Conservation (phyloP, 2,888 invertebrate genomes). For the Oscheius myriophilus region DNA sequence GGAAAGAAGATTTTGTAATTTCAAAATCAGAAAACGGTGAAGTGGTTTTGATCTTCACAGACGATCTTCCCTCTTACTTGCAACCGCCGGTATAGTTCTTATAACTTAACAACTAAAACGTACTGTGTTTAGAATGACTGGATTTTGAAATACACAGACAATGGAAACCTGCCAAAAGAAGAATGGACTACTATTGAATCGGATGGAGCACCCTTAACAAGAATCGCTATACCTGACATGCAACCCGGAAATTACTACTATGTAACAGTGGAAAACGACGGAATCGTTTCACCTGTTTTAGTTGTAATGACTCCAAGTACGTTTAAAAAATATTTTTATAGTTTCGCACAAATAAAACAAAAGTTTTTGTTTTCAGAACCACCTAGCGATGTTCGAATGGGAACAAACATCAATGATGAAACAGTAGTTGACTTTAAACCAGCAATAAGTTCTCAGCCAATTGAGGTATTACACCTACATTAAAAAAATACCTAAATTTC, state of each 20-base stretch:
- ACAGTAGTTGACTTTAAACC: conserved; percentile 67
- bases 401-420: conserved; percentile 69
- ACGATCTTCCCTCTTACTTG: conserved; percentile 63
- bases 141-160: conserved; percentile 64
- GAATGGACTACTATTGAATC: conserved; percentile 61
- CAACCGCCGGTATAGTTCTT: conserved; percentile 59
- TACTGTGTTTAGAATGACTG: conserved; percentile 58
- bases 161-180: conserved; percentile 57
- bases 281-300: conserved; percentile 63
- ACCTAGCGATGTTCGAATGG: conserved; percentile 64
- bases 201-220: conserved; percentile 56
- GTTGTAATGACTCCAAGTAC: conserved; percentile 66
- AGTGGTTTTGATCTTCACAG: conserved; percentile 60
- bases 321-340: not conserved
- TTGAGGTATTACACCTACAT: conserved; percentile 31
- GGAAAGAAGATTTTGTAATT: conserved; percentile 63
- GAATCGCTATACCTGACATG: conserved; percentile 56
- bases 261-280: conserved; percentile 63
- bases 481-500: not conserved
- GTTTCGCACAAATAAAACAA: not conserved
- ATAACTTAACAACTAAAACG: conserved; percentile 8
- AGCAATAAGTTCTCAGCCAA: conserved; percentile 52
- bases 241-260: conserved; percentile 64
- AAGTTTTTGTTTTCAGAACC: conserved; percentile 51
- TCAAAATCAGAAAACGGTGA: conserved; percentile 63